Percentiles rank a stretch among this genome's conserved stretches.
These are phyloP conservation scores for Ormyrus rosae DNA, from an alignment of 2,888 invertebrate species.

Conservation along the genomic window DNA sequence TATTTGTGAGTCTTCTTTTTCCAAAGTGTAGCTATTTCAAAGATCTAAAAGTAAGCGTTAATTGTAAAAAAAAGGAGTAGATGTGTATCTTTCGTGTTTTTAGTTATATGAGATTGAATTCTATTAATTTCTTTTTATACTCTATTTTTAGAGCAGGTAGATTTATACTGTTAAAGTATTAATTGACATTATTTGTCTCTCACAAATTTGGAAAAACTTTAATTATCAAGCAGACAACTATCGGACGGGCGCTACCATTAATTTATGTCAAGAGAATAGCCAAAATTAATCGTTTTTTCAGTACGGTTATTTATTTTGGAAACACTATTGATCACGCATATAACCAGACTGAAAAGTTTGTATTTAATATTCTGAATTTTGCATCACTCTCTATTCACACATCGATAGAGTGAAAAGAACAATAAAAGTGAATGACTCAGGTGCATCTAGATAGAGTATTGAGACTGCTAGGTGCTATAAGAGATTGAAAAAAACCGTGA, in stretches of 20 bases:
- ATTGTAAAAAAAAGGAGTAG: slow-evolving; percentile 16
- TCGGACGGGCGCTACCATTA: slow-evolving; percentile 20
- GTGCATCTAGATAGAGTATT: slow-evolving; percentile 54
- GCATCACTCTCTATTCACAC: slow-evolving; percentile 41
- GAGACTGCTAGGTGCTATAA: slow-evolving; percentile 54
- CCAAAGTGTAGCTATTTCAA: slow-evolving; percentile 42
- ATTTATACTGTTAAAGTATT: slow-evolving; percentile 32
- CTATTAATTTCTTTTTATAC: slow-evolving; percentile 40
- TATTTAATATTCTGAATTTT: slow-evolving; percentile 49
- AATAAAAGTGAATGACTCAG: slow-evolving; percentile 44
- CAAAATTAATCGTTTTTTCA: slow-evolving; percentile 48
- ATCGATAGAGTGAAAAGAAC: slow-evolving; percentile 42
- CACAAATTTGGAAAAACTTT: slow-evolving; percentile 39
- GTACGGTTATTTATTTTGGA: slow-evolving; percentile 41
- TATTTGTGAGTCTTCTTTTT: slow-evolving; percentile 28
- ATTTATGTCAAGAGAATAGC: slow-evolving; percentile 50
- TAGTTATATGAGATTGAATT: slow-evolving; percentile 39
- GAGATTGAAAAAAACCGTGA: slow-evolving; percentile 40
- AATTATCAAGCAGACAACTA: slow-evolving; percentile 28
- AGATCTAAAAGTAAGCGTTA: slow-evolving; percentile 44
- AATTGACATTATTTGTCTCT: slow-evolving; percentile 55
- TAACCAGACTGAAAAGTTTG: slow-evolving; percentile 50
- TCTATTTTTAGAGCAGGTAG: slow-evolving; percentile 35
- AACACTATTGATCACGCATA: slow-evolving; percentile 32
- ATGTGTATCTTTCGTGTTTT: slow-evolving; percentile 27